Evolutionary conservation across 1,140 invertebrate species (phyloP).

Genomic region (Drosophila nikananu): DNA sequence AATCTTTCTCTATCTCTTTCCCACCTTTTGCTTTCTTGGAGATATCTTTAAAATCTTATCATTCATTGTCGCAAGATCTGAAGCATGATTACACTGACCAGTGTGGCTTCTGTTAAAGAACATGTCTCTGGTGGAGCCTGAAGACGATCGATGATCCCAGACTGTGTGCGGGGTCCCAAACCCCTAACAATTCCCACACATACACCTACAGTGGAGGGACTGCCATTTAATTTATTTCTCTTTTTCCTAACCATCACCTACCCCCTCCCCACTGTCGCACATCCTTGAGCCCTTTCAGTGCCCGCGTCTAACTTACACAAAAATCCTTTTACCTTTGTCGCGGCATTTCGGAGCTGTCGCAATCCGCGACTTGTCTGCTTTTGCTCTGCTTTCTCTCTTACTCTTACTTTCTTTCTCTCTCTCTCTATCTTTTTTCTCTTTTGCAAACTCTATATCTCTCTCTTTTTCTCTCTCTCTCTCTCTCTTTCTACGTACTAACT

Average conservation of each 20-base stretch:
- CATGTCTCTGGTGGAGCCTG: neutral
- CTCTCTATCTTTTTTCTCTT: no score
- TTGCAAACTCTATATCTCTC: no score
- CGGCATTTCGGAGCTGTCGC: conserved; percentile 60
- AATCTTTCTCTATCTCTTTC: neutral
- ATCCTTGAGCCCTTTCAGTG: conserved; percentile 9
- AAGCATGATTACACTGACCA: conserved; percentile 2
- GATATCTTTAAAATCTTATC: neutral
- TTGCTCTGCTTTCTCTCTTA: neutral
- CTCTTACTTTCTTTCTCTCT: no score
- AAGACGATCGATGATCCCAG: conserved; percentile 38
- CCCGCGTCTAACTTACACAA: conserved; percentile 57
- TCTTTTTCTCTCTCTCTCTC: no score
- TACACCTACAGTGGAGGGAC: conserved; percentile 4
- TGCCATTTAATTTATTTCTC: conserved; percentile 53
- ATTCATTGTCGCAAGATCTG: neutral
- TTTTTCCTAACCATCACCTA: neutral
- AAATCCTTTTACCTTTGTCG: conserved; percentile 72
- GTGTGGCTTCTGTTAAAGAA: neutral
- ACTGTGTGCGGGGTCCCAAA: neutral
- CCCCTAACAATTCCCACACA: neutral
- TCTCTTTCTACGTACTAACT: conserved; percentile 33
- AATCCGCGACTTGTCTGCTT: conserved; percentile 39
- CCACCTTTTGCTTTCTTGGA: neutral
- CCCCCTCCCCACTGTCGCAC: neutral